Conservation (phyloP, 2,113 vertebrate genomes). For the Catharus bicknelli region DNA sequence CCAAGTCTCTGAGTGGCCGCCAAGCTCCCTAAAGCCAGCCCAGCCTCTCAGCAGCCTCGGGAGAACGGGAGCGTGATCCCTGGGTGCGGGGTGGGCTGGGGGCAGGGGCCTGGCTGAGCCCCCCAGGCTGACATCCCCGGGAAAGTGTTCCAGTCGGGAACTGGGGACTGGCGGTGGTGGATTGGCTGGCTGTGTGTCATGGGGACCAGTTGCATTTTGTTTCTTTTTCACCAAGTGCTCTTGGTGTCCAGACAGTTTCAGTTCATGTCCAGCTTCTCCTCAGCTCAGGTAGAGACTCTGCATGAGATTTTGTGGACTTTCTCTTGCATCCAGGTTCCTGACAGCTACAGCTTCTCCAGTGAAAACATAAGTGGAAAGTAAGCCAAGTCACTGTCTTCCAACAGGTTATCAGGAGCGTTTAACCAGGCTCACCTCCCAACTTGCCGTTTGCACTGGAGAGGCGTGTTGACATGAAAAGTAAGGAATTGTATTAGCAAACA, state of each 20-base stretch:
- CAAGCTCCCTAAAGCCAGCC: neutral
- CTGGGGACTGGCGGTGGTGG: accelerated
- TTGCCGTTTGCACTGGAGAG: constrained; percentile 16
- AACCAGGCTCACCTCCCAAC: neutral
- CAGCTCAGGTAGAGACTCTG: neutral
- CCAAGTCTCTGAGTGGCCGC: neutral
- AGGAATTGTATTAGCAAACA: constrained; percentile 20
- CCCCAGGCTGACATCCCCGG: neutral
- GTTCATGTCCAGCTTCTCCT: neutral
- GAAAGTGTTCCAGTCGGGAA: accelerated
- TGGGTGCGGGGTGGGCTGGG: neutral
- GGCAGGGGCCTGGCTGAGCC: neutral
- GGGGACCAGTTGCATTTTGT: neutral
- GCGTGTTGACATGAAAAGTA: constrained; percentile 11
- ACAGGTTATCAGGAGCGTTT: neutral
- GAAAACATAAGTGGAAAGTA: neutral
- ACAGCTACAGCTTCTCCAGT: neutral
- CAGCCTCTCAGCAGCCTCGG: neutral
- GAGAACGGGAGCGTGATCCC: accelerated
- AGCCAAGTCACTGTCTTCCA: constrained; percentile 24
- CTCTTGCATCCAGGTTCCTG: neutral
- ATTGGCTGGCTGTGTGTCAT: neutral
- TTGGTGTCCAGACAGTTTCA: neutral
- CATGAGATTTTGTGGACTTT: neutral
- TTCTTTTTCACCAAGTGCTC: neutral